These are phyloP conservation scores for Drosophila pseudoobscura DNA, from an alignment of 1,140 invertebrate genomes.

Conservation along the genomic window DNA sequence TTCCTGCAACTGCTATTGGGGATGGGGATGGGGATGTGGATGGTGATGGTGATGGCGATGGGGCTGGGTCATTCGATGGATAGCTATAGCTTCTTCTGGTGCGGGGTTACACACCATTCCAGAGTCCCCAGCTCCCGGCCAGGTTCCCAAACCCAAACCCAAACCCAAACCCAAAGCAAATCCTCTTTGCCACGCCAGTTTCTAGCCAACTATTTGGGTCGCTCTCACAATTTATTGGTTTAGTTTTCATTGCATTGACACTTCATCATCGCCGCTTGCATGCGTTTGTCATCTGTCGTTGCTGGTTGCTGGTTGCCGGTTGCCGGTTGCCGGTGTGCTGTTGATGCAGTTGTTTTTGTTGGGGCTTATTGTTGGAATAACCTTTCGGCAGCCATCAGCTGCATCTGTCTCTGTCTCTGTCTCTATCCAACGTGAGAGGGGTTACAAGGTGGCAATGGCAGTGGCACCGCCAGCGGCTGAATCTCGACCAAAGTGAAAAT, in stretches of 20 bases:
- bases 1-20: not conserved
- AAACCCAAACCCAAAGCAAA: constrained; percentile 23
- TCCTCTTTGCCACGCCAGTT: constrained; percentile 74
- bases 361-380: constrained; percentile 14
- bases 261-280: constrained; percentile 78
- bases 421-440: constrained; percentile 53
- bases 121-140: too few relatives aligned
- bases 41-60: too few relatives aligned
- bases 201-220: constrained; percentile 83
- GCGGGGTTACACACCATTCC: too few relatives aligned
- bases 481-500: constrained; percentile 52
- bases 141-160: too few relatives aligned
- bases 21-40: not conserved
- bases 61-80: constrained; percentile 6
- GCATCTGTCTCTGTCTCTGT: constrained; percentile 40
- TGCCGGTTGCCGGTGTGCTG: constrained; percentile 3
- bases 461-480: not conserved
- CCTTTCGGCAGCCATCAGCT: constrained; percentile 51
- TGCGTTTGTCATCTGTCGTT: constrained; percentile 76
- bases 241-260: constrained; percentile 84
- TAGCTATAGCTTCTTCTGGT: constrained; percentile 1
- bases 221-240: constrained; percentile 84
- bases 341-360: constrained; percentile 9
- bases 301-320: constrained; percentile 16
- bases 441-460: constrained; percentile 65